Evolutionary conservation across 2,797 vertebrate genomes (phyloP).

Genomic region (Sebastes paucispinis): DNA sequence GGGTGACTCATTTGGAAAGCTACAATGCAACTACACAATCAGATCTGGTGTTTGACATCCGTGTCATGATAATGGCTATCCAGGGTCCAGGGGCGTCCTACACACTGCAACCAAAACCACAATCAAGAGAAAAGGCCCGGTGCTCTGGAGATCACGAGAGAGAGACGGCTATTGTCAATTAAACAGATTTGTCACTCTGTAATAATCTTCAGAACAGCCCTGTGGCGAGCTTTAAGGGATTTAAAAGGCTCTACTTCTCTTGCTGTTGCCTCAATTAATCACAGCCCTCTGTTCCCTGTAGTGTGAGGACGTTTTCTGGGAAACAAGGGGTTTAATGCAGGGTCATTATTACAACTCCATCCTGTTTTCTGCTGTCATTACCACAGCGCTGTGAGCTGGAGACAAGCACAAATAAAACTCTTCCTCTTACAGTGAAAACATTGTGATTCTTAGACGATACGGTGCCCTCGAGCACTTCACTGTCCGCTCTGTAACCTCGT

Average conservation of each 20-base stretch:
- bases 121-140: neutral
- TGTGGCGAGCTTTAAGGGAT: constrained; percentile 63
- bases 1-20: constrained; percentile 21
- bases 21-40: neutral
- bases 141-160: neutral
- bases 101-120: constrained; percentile 3
- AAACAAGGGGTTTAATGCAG: constrained; percentile 44
- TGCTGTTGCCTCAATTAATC: constrained; percentile 60
- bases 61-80: constrained; percentile 16
- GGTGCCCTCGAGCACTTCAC: neutral
- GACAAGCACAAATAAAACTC: neutral
- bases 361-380: constrained; percentile 25
- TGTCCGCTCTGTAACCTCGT: neutral
- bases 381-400: neutral
- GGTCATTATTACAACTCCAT: constrained; percentile 44
- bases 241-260: constrained; percentile 60
- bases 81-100: neutral
- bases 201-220: constrained; percentile 66
- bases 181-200: constrained; percentile 63
- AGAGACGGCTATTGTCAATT: constrained; percentile 42
- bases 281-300: constrained; percentile 21
- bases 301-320: constrained; percentile 39
- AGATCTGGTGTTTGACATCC: neutral
- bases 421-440: neutral
- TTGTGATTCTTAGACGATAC: neutral